Conservation (phyloP, 2,797 vertebrate species). For the Tenualosa thibaudeaui region DNA sequence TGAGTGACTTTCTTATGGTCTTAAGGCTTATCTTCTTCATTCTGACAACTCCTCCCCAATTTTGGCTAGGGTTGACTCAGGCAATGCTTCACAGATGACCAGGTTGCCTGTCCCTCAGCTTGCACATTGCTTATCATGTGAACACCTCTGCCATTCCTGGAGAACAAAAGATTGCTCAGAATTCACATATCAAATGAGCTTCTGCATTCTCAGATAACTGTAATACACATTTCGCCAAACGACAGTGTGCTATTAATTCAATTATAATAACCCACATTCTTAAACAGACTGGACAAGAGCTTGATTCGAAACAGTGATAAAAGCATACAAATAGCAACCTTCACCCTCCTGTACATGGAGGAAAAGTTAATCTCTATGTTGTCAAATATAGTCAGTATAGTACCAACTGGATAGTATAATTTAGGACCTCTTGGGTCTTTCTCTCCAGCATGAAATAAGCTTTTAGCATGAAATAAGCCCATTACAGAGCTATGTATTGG, state of each 20-base stretch:
- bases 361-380: neutral
- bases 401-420: neutral
- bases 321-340: neutral
- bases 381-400: neutral
- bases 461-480: neutral
- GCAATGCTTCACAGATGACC: conserved; percentile 37
- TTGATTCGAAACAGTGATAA: neutral
- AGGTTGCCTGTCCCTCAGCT: conserved; percentile 30
- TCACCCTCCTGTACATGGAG: neutral
- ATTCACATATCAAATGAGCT: neutral
- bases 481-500: neutral
- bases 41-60: conserved; percentile 64
- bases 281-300: neutral
- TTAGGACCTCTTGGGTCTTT: neutral
- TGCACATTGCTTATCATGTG: conserved; percentile 45
- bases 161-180: neutral
- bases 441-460: neutral
- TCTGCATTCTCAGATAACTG: neutral
- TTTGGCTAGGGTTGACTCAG: conserved; percentile 36
- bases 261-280: neutral
- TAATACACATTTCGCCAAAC: neutral
- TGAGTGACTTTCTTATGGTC: conserved; percentile 87
- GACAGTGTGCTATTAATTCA: neutral
- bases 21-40: conserved; percentile 92
- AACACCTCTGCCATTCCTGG: conserved; percentile 33